These are phyloP conservation scores for Craseonycteris thonglongyai DNA, from an alignment of 2,113 vertebrate species.

Conservation along the genomic window DNA sequence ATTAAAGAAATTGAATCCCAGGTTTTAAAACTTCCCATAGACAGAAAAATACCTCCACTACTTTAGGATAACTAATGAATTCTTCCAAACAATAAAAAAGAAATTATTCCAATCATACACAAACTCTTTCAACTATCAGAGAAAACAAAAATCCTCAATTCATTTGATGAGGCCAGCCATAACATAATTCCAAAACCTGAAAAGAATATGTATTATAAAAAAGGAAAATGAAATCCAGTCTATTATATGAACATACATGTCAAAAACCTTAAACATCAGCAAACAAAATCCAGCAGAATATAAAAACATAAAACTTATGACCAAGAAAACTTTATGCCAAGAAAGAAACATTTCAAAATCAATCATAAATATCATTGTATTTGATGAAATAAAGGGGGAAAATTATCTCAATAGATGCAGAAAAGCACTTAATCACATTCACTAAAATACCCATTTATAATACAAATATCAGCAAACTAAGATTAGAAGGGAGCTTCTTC, in stretches of 20 bases:
- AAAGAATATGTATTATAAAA: conserved; percentile 15
- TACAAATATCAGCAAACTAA: not conserved
- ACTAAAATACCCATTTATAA: not conserved
- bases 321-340: not conserved
- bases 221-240: not conserved
- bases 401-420: not conserved
- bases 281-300: not conserved
- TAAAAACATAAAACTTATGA: not conserved
- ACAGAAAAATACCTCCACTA: not conserved
- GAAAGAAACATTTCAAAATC: not conserved
- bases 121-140: not conserved
- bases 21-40: not conserved
- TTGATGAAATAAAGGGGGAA: not conserved
- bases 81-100: not conserved
- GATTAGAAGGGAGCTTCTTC: not conserved
- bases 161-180: not conserved
- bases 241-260: not conserved
- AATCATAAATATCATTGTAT: not conserved
- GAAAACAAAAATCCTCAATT: not conserved
- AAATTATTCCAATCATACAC: not conserved
- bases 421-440: not conserved
- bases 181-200: conserved; percentile 12
- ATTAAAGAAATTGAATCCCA: not conserved
- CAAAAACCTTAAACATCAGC: not conserved
- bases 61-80: not conserved